Percentiles rank a stretch among this genome's conserved stretches.
Conservation (phyloP, 2,113 vertebrate genomes). For the Nannobrachium achirus region DNA sequence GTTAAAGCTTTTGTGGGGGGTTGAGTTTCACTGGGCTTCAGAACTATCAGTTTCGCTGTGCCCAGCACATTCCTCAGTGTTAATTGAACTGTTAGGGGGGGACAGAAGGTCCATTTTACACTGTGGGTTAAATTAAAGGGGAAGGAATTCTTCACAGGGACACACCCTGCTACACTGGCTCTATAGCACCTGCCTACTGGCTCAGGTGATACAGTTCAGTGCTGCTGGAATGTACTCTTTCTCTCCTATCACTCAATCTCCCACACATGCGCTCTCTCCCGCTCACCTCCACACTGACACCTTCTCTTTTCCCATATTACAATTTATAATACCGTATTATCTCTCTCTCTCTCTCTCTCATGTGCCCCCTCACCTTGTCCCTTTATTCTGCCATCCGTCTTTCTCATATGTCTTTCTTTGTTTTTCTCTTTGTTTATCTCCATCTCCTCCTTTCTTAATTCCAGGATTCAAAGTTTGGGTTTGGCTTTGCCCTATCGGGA, state of each 20-base stretch:
- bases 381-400: no score
- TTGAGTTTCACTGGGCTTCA: neutral
- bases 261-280: slow-evolving; percentile 15
- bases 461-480: slow-evolving; percentile 90
- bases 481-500: slow-evolving; percentile 92
- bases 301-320: slow-evolving; percentile 4
- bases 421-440: neutral
- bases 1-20: slow-evolving; percentile 1
- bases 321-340: neutral
- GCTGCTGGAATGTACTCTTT: slow-evolving; percentile 60
- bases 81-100: no score
- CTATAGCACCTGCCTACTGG: slow-evolving; percentile 42
- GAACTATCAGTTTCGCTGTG: slow-evolving; percentile 44
- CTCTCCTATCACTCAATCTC: slow-evolving; percentile 30
- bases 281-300: slow-evolving; percentile 14
- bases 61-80: no score
- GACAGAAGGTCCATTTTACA: no score
- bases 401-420: no score
- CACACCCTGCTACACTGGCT: slow-evolving; percentile 65
- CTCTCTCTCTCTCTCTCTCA: neutral
- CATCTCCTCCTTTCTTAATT: neutral
- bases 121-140: no score
- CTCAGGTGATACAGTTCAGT: slow-evolving; percentile 37
- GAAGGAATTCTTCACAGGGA: slow-evolving; percentile 45
- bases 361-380: neutral